These are phyloP conservation scores for Charanyca ferruginea DNA, from an alignment of 2,888 invertebrate species.

Conservation along the genomic window DNA sequence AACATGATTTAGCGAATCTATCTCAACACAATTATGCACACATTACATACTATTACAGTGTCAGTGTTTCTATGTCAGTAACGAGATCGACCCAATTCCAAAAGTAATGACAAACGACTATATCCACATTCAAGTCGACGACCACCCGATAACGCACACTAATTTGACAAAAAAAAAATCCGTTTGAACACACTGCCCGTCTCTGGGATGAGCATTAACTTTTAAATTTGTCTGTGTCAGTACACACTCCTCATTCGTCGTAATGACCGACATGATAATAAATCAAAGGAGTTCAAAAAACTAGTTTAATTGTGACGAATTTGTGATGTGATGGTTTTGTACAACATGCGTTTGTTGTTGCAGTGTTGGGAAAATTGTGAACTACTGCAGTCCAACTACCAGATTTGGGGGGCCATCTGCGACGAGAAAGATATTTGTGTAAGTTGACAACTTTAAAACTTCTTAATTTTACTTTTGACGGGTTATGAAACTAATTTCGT, in stretches of 20 bases:
- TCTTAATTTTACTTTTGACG: not conserved
- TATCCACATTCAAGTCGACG: conserved; percentile 70
- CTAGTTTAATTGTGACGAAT: conserved; percentile 73
- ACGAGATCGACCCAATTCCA: conserved; percentile 70
- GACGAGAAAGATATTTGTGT: conserved; percentile 94
- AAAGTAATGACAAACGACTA: conserved; percentile 77
- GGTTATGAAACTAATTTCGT: conserved; percentile 5
- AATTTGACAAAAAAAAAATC: conserved; percentile 76
- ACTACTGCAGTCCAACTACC: conserved; percentile 93
- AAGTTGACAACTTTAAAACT: conserved; percentile 82
- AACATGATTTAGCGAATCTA: conserved; percentile 31
- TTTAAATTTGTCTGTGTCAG: conserved; percentile 75
- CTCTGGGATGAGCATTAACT: conserved; percentile 70
- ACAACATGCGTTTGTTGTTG: conserved; percentile 84
- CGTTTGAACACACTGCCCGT: conserved; percentile 67
- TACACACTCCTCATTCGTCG: conserved; percentile 72
- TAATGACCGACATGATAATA: conserved; percentile 73
- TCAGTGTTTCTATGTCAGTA: conserved; percentile 60
- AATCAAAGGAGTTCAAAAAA: conserved; percentile 75
- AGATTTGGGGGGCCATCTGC: conserved; percentile 94
- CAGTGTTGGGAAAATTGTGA: conserved; percentile 95
- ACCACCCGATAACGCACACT: conserved; percentile 72
- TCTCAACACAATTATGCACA: conserved; percentile 30
- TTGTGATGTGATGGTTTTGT: conserved; percentile 69
- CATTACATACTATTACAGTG: conserved; percentile 42